Conservation (phyloP, 2,113 vertebrate genomes). For the Silurus meridionalis region DNA sequence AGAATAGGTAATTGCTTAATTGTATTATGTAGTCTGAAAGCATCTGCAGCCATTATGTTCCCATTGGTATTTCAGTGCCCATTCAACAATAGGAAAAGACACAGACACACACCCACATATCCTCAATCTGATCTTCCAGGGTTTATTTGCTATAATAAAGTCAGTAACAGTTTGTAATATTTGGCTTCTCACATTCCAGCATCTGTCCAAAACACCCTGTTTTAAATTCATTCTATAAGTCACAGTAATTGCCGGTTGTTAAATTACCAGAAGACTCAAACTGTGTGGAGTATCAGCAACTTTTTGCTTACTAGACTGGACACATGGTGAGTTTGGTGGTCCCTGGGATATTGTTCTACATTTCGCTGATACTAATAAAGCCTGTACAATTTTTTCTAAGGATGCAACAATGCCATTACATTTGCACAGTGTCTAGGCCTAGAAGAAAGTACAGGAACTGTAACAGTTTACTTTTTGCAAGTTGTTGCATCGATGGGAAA, state of each 20-base stretch:
- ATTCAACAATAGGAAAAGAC: neutral
- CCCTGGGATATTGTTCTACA: neutral
- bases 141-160: neutral
- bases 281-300: neutral
- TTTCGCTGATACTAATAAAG: neutral
- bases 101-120: neutral
- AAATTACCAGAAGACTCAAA: neutral
- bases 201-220: neutral
- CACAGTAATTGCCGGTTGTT: neutral
- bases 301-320: neutral
- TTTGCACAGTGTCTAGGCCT: too few species aligned
- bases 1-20: slow-evolving; percentile 7
- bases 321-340: neutral
- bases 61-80: neutral
- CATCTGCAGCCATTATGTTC: slow-evolving; percentile 3
- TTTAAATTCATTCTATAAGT: neutral
- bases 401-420: too few species aligned
- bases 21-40: slow-evolving; percentile 7
- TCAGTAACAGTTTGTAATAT: neutral
- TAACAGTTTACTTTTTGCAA: too few species aligned
- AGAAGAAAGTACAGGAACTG: too few species aligned
- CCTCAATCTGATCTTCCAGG: neutral
- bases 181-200: neutral
- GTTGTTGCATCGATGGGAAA: too few species aligned
- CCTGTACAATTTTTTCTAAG: neutral